These are phyloP conservation scores for Carcina quercana DNA, from an alignment of 2,888 invertebrate species.

Conservation along the genomic window DNA sequence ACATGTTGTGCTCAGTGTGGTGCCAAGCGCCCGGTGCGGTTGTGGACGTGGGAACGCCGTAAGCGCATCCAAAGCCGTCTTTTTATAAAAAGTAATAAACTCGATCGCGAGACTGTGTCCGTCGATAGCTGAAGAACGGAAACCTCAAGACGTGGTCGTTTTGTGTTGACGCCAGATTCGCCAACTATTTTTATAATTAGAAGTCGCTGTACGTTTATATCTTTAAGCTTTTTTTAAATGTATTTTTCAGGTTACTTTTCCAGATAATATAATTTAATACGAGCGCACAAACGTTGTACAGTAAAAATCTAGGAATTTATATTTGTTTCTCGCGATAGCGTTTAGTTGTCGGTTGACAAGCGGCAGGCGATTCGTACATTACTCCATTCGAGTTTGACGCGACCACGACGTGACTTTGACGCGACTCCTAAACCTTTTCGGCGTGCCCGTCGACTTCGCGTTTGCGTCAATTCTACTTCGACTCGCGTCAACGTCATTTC, in stretches of 20 bases:
- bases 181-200: conserved; percentile 67
- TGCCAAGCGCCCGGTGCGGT: conserved; percentile 62
- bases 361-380: too few relatives aligned
- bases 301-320: conserved; percentile 45
- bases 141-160: conserved; percentile 41
- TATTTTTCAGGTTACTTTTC: conserved; percentile 47
- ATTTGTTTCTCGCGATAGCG: conserved; percentile 44
- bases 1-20: conserved; percentile 66
- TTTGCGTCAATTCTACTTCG: too few relatives aligned
- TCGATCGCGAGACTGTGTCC: conserved; percentile 57
- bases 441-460: too few relatives aligned
- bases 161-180: conserved; percentile 50
- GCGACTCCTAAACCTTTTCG: too few relatives aligned
- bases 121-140: conserved; percentile 50
- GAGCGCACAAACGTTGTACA: conserved; percentile 72
- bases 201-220: conserved; percentile 45
- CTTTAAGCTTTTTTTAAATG: conserved; percentile 50
- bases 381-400: too few relatives aligned
- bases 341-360: conserved; percentile 33
- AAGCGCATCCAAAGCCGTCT: conserved; percentile 63
- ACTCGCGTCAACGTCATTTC: too few relatives aligned
- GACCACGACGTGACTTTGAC: too few relatives aligned
- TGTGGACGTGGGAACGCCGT: conserved; percentile 50
- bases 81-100: conserved; percentile 58
- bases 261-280: conserved; percentile 57